phyloP scores from a whole-genome alignment of 2,797 vertebrate species.

The Morelia viridis region DNA sequence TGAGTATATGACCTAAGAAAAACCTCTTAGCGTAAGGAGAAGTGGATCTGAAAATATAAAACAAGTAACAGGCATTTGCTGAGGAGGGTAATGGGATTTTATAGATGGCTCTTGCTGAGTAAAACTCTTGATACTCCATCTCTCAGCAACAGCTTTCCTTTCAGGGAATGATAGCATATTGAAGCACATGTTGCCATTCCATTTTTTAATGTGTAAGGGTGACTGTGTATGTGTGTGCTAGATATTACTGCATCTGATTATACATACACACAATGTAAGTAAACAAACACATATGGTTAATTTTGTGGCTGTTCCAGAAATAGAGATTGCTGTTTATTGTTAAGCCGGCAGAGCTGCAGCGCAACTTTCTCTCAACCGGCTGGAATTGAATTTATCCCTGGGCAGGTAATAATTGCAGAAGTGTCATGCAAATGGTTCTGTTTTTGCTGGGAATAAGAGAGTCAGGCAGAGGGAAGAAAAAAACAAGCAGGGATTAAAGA shows the following conservation, averaged over 20 bases:
- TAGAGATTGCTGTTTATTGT: not conserved
- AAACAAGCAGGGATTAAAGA: not conserved
- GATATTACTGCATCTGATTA: not conserved
- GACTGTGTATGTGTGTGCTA: not conserved
- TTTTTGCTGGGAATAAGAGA: not conserved
- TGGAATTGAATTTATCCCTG: not conserved
- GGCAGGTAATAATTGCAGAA: not conserved
- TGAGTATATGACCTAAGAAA: conserved; percentile 62
- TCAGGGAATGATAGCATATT: not conserved
- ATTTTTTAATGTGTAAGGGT: not conserved
- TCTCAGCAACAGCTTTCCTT: conserved; percentile 20
- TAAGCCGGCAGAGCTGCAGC: not conserved
- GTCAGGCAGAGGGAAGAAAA: not conserved
- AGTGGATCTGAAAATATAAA: conserved; percentile 50
- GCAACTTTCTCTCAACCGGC: not conserved
- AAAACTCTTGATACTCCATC: conserved; percentile 12
- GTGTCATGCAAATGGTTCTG: not conserved
- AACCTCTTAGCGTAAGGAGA: conserved; percentile 53
- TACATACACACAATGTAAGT: not conserved
- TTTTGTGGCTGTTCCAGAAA: not conserved
- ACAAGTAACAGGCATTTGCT: conserved; percentile 23
- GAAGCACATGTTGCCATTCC: conserved; percentile 4
- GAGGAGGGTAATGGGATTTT: conserved; percentile 48
- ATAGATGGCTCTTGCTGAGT: conserved; percentile 36
- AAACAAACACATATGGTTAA: not conserved